Base-by-base conservation (phyloP, 1,140 invertebrate genomes). In the Lordiphosa clarofinis region DNA sequence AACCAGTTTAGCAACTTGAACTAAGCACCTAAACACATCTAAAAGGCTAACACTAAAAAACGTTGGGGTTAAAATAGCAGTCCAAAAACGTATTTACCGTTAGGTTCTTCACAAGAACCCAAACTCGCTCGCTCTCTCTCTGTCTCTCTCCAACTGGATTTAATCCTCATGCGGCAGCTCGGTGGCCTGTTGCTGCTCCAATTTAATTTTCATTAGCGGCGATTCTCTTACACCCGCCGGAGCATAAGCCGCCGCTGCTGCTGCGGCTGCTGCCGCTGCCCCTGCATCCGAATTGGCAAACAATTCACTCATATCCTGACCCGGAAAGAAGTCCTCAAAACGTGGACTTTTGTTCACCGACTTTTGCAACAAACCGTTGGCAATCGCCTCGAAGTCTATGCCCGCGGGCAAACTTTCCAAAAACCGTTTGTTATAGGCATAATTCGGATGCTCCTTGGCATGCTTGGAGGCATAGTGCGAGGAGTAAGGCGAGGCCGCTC, bases 271-370 rank as follows among this genome's bases (percentile, higher is more conserved):
- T 0, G 79, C 79, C 0, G 73, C 64, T 4, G 65, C 53, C 21
- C 36, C 91, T 11, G 92, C 91, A 35, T 92, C 92, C 5, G 94
- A 92, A 72, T 92, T 93, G 42, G 93, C 93, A 56, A 93, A 91
- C 76, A 93, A 79, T 66, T 92, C 89, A 72, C 91, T 91, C 89
- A 94, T 91, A 59, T 90, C 90, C 40, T 90, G 90, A 11, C 89
- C 86, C 24, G 74, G 78, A 56, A 90, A 89, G 43, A 90, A 90
- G 57, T 90, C 90, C 88, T 91, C 90, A 44, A 90, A 90, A 28
- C 79, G 71, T 1, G 87, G 82, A 70, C 82, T 87, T 43, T 88
- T 87, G 39, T 70, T 87, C 28, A 87, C 78, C 24, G 87, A 88
- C 46, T 88, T 88, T 43, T 88, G 87, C 5, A 88, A 75, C 66